These are phyloP conservation scores for Leucophora obtusa DNA, from an alignment of 2,888 invertebrate species.

Conservation along the genomic window DNA sequence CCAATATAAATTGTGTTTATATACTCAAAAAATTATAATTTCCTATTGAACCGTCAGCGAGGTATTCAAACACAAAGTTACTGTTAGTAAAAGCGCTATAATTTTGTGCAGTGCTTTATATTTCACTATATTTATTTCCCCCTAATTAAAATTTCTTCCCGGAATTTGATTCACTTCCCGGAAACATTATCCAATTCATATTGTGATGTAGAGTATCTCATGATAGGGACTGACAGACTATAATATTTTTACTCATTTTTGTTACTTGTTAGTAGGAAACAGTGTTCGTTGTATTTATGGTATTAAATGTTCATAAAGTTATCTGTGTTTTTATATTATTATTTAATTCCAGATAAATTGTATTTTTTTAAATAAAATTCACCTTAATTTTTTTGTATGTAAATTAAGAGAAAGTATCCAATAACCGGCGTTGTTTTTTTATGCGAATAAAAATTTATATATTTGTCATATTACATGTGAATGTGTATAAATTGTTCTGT, in stretches of 20 bases:
- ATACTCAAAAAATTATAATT: too few relatives aligned
- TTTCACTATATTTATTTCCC: too few relatives aligned
- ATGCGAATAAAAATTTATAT: slow-evolving; percentile 25
- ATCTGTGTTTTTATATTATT: not conserved
- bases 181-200: too few relatives aligned
- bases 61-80: too few relatives aligned
- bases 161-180: too few relatives aligned
- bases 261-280: not conserved
- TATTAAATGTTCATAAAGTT: not conserved
- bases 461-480: slow-evolving; percentile 12
- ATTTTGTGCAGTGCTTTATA: too few relatives aligned
- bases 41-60: too few relatives aligned
- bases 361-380: slow-evolving; percentile 1
- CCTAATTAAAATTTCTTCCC: too few relatives aligned
- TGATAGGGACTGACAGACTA: too few relatives aligned
- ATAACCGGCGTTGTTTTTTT: slow-evolving; percentile 30
- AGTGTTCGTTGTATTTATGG: not conserved
- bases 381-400: slow-evolving; percentile 6
- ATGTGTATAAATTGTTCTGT: slow-evolving; percentile 21
- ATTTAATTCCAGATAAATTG: slow-evolving; percentile 20
- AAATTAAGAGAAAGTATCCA: slow-evolving; percentile 16
- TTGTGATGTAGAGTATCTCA: too few relatives aligned
- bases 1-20: too few relatives aligned
- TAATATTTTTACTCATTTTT: not conserved
- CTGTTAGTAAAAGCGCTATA: too few relatives aligned